These are phyloP conservation scores for Drosophila nr. medialis DNA, from an alignment of 2,888 invertebrate species.

Conservation along the genomic window DNA sequence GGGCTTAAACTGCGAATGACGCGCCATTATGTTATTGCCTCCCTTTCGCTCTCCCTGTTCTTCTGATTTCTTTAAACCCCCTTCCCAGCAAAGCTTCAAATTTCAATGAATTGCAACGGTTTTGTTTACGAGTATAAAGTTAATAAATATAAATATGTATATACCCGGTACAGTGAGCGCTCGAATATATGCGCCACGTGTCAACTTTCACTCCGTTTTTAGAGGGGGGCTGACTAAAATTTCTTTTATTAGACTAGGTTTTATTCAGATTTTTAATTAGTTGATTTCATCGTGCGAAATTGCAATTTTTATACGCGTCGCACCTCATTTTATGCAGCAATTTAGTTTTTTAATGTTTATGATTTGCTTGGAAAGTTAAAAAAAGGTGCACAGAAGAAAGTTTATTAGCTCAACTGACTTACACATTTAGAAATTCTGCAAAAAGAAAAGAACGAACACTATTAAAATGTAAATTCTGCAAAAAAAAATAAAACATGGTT, in stretches of 20 bases:
- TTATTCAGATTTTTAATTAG: slow-evolving; percentile 11
- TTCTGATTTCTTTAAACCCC: neutral
- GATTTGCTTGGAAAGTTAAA: slow-evolving; percentile 29
- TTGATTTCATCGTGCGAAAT: slow-evolving; percentile 4
- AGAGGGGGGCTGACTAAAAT: neutral
- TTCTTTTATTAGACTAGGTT: slow-evolving; percentile 28
- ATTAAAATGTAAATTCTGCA: slow-evolving; percentile 2
- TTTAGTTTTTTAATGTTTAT: slow-evolving; percentile 17
- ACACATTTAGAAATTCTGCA: slow-evolving; percentile 8
- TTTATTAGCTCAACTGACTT: slow-evolving; percentile 10
- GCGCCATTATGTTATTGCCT: slow-evolving; percentile 15
- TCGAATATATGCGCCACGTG: slow-evolving; percentile 8
- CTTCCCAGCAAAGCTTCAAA: slow-evolving; percentile 32
- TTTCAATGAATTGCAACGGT: slow-evolving; percentile 56
- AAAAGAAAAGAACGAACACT: neutral
- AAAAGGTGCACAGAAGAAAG: slow-evolving; percentile 28
- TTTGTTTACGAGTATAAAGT: slow-evolving; percentile 21
- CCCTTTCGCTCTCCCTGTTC: neutral
- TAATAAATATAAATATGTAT: neutral
- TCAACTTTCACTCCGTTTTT: slow-evolving; percentile 34
- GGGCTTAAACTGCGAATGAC: slow-evolving; percentile 29
- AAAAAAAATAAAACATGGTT: neutral
- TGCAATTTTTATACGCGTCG: slow-evolving; percentile 17
- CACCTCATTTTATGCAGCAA: neutral
- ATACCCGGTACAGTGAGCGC: slow-evolving; percentile 22